phyloP scores from a whole-genome alignment of 1,140 invertebrate species.

The Campoletis sonorensis region DNA sequence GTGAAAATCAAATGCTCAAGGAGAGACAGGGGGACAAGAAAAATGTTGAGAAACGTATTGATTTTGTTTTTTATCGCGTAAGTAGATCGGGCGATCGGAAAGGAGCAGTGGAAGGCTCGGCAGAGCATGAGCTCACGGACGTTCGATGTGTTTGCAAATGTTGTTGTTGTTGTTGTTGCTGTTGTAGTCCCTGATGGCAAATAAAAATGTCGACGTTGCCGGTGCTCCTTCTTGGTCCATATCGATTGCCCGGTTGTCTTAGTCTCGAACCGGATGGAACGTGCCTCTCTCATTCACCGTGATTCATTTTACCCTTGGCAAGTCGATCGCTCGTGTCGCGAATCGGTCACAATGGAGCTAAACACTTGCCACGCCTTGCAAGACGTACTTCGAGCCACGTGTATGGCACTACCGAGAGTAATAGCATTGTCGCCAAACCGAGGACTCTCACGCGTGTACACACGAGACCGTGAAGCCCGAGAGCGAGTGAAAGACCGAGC shows the following conservation, averaged over 20 bases:
- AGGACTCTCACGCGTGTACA: slow-evolving; percentile 74
- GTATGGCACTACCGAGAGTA: slow-evolving; percentile 72
- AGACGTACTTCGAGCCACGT: slow-evolving; percentile 72
- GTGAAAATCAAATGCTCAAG: too few relatives aligned
- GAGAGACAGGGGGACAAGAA: too few relatives aligned
- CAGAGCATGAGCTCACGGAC: slow-evolving; percentile 44
- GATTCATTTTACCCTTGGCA: slow-evolving; percentile 49
- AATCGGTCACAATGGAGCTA: slow-evolving; percentile 69
- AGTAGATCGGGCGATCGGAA: slow-evolving; percentile 35
- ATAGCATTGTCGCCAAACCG: slow-evolving; percentile 68
- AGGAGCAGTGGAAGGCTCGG: slow-evolving; percentile 50
- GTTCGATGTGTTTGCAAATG: slow-evolving; percentile 28
- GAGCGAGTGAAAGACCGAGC: slow-evolving; percentile 72
- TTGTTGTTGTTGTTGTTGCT: slow-evolving; percentile 6
- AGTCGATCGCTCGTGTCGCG: slow-evolving; percentile 45
- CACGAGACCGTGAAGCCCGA: slow-evolving; percentile 72
- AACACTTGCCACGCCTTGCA: slow-evolving; percentile 65
- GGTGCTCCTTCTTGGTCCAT: slow-evolving; percentile 44
- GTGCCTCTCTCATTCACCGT: slow-evolving; percentile 67
- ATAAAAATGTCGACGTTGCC: slow-evolving; percentile 56
- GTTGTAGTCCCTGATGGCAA: slow-evolving; percentile 49
- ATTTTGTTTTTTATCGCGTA: slow-evolving; percentile 24
- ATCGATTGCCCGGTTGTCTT: slow-evolving; percentile 33
- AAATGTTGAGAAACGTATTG: not conserved
- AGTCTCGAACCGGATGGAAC: slow-evolving; percentile 64